A percentile compares a stretch with the other conserved stretches of the same genome.
Conservation (phyloP, 2,888 invertebrate genomes). For the Euplexia lucipara region DNA sequence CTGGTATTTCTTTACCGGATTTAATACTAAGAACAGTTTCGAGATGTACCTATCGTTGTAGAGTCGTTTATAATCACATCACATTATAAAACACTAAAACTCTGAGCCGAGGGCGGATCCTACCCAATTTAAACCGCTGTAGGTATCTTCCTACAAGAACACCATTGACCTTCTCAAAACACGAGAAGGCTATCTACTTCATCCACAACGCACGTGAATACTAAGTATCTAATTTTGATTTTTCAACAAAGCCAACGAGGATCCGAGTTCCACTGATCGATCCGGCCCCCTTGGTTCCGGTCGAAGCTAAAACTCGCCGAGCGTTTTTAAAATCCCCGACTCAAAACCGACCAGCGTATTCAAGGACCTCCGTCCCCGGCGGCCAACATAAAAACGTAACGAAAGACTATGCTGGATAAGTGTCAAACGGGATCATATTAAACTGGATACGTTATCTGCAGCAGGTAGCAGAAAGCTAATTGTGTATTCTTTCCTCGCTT, state of each 20-base stretch:
- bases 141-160: constrained; percentile 29
- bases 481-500: constrained; percentile 91
- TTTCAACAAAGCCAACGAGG: constrained; percentile 87
- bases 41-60: neutral
- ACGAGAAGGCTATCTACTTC: constrained; percentile 66
- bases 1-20: too few species aligned
- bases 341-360: constrained; percentile 80
- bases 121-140: constrained; percentile 32
- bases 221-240: constrained; percentile 88
- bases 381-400: constrained; percentile 66
- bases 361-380: constrained; percentile 69
- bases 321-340: constrained; percentile 87
- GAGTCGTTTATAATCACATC: constrained; percentile 5
- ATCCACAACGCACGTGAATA: constrained; percentile 81
- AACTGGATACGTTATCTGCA: constrained; percentile 86
- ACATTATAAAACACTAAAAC: constrained; percentile 16
- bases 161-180: constrained; percentile 64
- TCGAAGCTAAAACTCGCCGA: constrained; percentile 83
- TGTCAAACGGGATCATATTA: constrained; percentile 73
- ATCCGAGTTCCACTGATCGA: constrained; percentile 85
- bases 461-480: constrained; percentile 90
- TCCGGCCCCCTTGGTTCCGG: constrained; percentile 87
- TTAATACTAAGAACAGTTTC: too few species aligned
- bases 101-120: neutral
- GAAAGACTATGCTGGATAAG: constrained; percentile 62